phyloP scores from a whole-genome alignment of 2,888 invertebrate genomes.

The Conomelus anceps region DNA sequence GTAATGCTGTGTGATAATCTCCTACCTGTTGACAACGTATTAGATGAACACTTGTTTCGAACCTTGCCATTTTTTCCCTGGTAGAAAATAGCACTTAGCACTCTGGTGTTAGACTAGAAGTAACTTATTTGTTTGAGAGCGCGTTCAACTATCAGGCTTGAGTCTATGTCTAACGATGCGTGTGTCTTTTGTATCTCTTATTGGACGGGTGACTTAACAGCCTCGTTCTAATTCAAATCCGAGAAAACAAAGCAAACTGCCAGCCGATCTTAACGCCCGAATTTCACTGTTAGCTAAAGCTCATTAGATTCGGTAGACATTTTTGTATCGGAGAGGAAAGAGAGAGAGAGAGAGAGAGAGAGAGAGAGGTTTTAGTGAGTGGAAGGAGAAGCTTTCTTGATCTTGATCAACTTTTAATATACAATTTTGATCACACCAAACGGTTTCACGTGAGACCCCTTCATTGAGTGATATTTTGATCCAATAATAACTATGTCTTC shows the following conservation, averaged over 20 bases:
- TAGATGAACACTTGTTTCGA: background rate
- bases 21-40: background rate
- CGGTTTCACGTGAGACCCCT: background rate
- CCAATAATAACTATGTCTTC: no score
- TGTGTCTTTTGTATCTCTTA: background rate
- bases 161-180: background rate
- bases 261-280: background rate
- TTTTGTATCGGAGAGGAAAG: background rate
- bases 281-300: background rate
- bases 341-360: no score
- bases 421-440: background rate
- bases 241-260: background rate
- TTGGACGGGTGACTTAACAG: background rate
- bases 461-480: no score
- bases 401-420: background rate
- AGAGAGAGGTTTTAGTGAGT: background rate
- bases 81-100: background rate
- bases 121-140: background rate
- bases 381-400: background rate
- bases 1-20: background rate
- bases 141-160: background rate
- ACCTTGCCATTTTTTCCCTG: background rate
- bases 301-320: background rate
- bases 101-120: background rate
- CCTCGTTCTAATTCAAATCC: background rate